Conservation (phyloP, 35 echinoderm and acorn worm genomes). For the Heliocidaris erythrogramma region DNA sequence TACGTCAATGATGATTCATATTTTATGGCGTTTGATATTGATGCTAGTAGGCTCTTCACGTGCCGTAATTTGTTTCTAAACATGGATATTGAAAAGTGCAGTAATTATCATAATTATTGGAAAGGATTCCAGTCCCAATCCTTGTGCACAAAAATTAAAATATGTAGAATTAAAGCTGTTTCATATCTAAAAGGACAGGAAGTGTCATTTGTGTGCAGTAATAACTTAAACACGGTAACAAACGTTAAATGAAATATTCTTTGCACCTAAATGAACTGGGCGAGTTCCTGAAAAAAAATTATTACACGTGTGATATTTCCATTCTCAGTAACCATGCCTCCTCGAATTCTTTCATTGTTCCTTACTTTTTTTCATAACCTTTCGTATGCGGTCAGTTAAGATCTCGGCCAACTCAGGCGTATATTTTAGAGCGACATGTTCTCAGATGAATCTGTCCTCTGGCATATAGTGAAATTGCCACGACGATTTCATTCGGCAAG, state of each 20-base stretch:
- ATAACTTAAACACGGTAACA: background rate
- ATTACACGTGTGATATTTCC: background rate
- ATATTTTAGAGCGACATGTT: background rate
- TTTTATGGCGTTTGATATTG: too few species aligned
- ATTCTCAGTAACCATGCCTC: background rate
- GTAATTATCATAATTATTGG: too few species aligned
- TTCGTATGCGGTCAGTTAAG: background rate
- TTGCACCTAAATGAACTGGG: background rate
- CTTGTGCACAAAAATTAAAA: too few species aligned
- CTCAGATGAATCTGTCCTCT: background rate
- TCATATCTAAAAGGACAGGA: background rate
- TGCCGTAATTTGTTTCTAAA: too few species aligned
- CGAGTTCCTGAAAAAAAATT: background rate
- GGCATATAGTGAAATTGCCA: background rate
- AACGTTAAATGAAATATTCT: background rate
- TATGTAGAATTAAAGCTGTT: too few species aligned
- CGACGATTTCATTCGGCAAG: background rate
- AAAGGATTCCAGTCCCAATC: too few species aligned
- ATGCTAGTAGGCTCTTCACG: too few species aligned
- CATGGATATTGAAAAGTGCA: too few species aligned
- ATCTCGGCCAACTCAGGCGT: background rate
- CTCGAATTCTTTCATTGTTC: background rate
- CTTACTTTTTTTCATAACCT: slow-evolving; percentile 6
- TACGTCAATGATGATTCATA: too few species aligned
- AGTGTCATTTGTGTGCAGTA: background rate